Evolutionary conservation across 1,140 invertebrate species (phyloP), one percentile per base, ranked within the genome.

Genomic region (Drosophila simulans): DNA sequence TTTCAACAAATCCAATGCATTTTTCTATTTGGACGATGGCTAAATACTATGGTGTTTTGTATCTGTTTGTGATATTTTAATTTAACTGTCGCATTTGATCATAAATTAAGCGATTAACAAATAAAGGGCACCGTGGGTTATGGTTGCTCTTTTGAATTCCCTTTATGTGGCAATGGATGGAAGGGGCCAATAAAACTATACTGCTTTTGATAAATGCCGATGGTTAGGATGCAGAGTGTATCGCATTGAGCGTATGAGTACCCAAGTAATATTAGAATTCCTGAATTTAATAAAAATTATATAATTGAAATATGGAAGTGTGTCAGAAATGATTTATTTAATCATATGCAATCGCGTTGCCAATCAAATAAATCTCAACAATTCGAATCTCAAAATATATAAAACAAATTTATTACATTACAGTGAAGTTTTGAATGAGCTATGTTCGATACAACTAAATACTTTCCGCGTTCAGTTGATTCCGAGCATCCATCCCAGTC

Each of bases 21-120:
- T 80, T 64, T 59, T 22, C 37, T 37, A 27, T 22, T 52, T 13
- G 60, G n/a, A 20, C 56, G 31, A 31, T 40, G 49, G 43, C 74
- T 71, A 70, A 82, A 68, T 63, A 64, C 76, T 46, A 52, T 53
- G 59, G 66, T 25, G 27, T 51, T 78, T 77, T 68, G 71, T 77
- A 84, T 80, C 84, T 88, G 84, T 59, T 80, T 66, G 62, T 89
- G 84, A 88, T 90, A 88, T 90, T 88, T 88, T 84, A 84, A 88
- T 88, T 88, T 88, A 71, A 74, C 60, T 89, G 80, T 88, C 80
- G 89, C 84, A 84, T 84, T 88, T 77, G 85, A 88, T 88, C 84
- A 80, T 88, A 88, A 89, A 88, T 89, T 89, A 64, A 51, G 76
- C 68, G 80, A 89, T 89, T 88, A 88, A 89, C 77, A 80, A 80